Conservation (phyloP, 2,888 invertebrate species). For the Euspilapteryx auroguttella region DNA sequence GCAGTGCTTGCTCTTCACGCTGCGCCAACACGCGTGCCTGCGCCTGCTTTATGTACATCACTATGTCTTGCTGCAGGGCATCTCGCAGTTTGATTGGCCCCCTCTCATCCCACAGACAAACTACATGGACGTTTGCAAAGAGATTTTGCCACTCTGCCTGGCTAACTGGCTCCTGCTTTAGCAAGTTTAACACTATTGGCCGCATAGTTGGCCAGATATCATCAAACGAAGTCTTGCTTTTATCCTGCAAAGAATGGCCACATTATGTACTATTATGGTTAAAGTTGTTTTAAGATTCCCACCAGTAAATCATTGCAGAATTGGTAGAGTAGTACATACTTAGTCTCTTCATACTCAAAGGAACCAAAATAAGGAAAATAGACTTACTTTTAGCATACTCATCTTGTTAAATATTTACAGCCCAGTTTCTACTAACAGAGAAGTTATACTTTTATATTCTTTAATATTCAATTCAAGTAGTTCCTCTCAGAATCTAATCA, state of each 20-base stretch:
- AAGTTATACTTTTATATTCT: no score
- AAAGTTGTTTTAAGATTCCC: no score
- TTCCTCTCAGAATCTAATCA: no score
- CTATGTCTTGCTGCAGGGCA: slow-evolving; percentile 88
- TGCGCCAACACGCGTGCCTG: slow-evolving; percentile 88
- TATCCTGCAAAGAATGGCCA: slow-evolving; percentile 64
- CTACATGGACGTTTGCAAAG: slow-evolving; percentile 93
- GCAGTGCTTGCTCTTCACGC: slow-evolving; percentile 90
- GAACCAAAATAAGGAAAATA: no score
- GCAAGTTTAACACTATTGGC: slow-evolving; percentile 88
- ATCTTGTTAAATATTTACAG: no score
- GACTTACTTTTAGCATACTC: no score
- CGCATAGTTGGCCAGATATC: slow-evolving; percentile 97
- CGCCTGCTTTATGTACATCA: slow-evolving; percentile 92
- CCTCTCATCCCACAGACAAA: slow-evolving; percentile 97
- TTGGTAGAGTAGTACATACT: no score
- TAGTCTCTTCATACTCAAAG: no score
- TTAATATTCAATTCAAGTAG: no score
- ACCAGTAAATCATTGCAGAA: no score
- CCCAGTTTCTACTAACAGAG: no score
- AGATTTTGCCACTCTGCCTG: slow-evolving; percentile 97
- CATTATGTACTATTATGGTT: no score
- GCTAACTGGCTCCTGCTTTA: slow-evolving; percentile 92
- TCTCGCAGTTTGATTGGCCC: slow-evolving; percentile 86
- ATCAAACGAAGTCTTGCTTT: slow-evolving; percentile 85